Evolutionary conservation across 2,888 invertebrate genomes (phyloP).

Genomic region (Drosophila nr. perissopoda): DNA sequence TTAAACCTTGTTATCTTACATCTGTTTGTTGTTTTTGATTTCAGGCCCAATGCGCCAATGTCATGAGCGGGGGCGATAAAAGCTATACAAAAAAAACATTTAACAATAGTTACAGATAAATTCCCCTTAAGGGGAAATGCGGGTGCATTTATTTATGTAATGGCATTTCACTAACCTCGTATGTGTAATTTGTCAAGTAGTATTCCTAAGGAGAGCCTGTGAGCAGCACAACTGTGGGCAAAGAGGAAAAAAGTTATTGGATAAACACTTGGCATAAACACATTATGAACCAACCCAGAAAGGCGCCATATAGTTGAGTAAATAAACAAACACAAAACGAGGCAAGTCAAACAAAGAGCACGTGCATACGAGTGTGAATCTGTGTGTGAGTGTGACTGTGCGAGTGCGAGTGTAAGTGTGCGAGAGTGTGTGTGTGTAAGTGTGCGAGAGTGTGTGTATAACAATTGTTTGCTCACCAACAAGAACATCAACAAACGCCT

Average conservation of each 20-base stretch:
- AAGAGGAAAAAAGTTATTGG: slow-evolving; percentile 49
- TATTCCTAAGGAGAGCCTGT: slow-evolving; percentile 7
- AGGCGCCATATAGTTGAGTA: slow-evolving; percentile 46
- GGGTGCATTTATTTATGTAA: slow-evolving; percentile 20
- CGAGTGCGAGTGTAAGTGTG: not conserved
- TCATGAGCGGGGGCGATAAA: slow-evolving; percentile 13
- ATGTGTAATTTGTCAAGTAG: slow-evolving; percentile 27
- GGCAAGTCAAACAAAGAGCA: slow-evolving; percentile 61
- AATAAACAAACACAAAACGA: slow-evolving; percentile 70
- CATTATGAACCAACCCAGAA: slow-evolving; percentile 58
- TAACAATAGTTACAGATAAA: not conserved
- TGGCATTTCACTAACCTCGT: slow-evolving; percentile 1
- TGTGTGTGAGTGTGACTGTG: not conserved
- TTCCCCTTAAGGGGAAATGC: slow-evolving; percentile 15
- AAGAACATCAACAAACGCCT: slow-evolving; percentile 31
- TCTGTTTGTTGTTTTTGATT: not conserved
- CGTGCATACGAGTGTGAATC: slow-evolving; percentile 11
- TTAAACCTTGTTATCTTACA: not conserved
- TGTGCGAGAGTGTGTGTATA: slow-evolving; percentile 19
- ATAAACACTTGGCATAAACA: slow-evolving; percentile 71
- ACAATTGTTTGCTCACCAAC: slow-evolving; percentile 48
- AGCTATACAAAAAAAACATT: not conserved
- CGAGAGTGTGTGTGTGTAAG: not conserved
- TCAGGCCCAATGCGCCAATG: not conserved
- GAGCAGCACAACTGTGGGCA: not conserved